Percentiles rank a stretch among this genome's conserved stretches.
These are phyloP conservation scores for Sminthurides bifidus DNA, from an alignment of 1,140 invertebrate species.

Conservation along the genomic window DNA sequence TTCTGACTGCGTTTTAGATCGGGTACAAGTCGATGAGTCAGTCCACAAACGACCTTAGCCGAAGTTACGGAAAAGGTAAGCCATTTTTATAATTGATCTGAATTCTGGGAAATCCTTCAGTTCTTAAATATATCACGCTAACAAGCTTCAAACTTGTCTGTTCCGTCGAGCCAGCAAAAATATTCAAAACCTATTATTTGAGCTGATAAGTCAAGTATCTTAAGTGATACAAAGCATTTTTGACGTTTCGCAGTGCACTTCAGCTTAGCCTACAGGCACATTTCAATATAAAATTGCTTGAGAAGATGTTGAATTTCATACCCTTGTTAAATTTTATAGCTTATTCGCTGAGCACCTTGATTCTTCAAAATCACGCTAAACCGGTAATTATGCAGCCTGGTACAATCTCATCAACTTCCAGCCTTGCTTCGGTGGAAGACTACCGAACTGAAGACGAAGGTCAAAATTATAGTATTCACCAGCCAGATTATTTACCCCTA, in stretches of 20 bases:
- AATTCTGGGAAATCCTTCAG: no score
- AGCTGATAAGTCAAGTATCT: no score
- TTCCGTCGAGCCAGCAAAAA: no score
- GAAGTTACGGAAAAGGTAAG: conserved; percentile 23
- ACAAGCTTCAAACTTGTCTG: no score
- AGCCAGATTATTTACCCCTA: neutral
- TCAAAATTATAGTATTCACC: conserved; percentile 6
- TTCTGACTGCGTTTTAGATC: conserved; percentile 23
- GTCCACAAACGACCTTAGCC: conserved; percentile 28
- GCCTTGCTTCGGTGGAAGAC: neutral
- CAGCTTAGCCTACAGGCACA: no score
- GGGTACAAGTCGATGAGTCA: conserved; percentile 32
- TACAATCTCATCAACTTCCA: conserved; percentile 2
- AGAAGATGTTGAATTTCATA: no score
- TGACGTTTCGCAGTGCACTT: no score
- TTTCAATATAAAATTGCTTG: no score
- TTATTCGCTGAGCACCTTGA: conserved; percentile 23
- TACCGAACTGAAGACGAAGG: conserved; percentile 8
- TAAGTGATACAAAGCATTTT: no score
- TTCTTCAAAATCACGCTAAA: conserved; percentile 21
- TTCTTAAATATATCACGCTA: no score
- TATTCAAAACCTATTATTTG: no score
- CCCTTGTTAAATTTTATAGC: no score
- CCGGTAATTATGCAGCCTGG: conserved; percentile 15
- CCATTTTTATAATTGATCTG: conserved; percentile 5